A percentile compares a stretch with the other conserved stretches of the same genome.
These are phyloP conservation scores for Mesorhabditis spiculigera DNA, from an alignment of 2,888 invertebrate species.

Conservation along the genomic window DNA sequence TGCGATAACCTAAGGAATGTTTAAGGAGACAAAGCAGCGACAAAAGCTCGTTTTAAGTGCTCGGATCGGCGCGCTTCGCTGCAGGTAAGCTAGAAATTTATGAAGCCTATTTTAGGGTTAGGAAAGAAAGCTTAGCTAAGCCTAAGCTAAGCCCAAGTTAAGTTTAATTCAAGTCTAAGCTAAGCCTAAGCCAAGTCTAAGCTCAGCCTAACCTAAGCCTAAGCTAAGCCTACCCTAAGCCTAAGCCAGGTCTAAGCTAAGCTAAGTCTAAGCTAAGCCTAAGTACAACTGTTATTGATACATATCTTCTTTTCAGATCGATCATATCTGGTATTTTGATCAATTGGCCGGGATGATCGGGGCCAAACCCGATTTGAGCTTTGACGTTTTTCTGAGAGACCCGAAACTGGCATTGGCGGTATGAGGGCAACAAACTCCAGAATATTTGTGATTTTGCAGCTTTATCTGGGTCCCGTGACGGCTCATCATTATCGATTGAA, in stretches of 20 bases:
- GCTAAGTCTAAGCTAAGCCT: neutral
- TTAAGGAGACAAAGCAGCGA: conserved; percentile 17
- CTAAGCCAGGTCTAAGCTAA: too few species aligned
- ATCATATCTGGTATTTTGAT: conserved; percentile 30
- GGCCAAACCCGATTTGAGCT: conserved; percentile 18
- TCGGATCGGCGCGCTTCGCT: conserved; percentile 15
- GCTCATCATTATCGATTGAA: conserved; percentile 7
- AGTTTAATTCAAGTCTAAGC: too few species aligned
- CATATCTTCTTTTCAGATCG: conserved; percentile 22
- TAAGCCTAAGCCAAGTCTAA: too few species aligned
- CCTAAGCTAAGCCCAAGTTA: too few species aligned
- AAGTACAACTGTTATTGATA: too few species aligned
- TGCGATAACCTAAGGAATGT: neutral
- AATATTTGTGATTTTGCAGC: neutral
- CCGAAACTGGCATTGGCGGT: conserved; percentile 19
- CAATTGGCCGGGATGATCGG: conserved; percentile 32
- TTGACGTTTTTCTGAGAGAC: conserved; percentile 17
- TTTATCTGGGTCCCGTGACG: conserved; percentile 17
- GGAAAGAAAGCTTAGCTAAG: too few species aligned
- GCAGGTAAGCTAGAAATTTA: conserved; percentile 3
- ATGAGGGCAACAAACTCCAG: neutral
- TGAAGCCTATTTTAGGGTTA: too few species aligned
- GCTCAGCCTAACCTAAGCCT: too few species aligned
- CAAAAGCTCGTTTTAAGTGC: conserved; percentile 14
- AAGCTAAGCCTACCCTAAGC: too few species aligned